Evolutionary conservation across 2,888 invertebrate genomes (phyloP), one percentile per base, ranked within the genome.

Genomic region (Pediacus dermestoides): DNA sequence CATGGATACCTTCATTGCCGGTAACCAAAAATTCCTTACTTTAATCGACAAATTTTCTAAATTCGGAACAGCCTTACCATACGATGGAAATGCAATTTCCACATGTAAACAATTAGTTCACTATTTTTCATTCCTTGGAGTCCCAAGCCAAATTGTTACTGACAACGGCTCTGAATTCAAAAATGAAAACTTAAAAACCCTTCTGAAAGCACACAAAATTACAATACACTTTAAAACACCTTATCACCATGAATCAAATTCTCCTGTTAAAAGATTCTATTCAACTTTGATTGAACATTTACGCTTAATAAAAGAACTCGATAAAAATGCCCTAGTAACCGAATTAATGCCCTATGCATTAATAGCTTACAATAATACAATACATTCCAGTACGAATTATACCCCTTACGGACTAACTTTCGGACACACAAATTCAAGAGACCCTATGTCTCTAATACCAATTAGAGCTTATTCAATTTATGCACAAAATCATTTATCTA

Each of bases 261-360:
- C 13, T 14, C 28, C 28, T 13, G 12, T 28, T 2, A 14, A 28
- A 14, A 12, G 28, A 7, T 28, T 28, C 14, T 14, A 28, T n/a
- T 28, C 28, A 9, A 28, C 28, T 3, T n/a, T 28, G 3, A 28
- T 28, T 8, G 28, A 28, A 13, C 28, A 28, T 28, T 13, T 28
- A 13, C 8, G 13, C 3, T 13, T 14, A 4, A 6, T 28, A 11
- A 11, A n/a, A 28, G 7, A 13, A 28, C 11, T 14, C 11, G 14
- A 28, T 14, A 11, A 28, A 3, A 14, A 13, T n/a, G 14, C 11
- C 4, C 14, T 14, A 3, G 11, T 13, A 6, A 3, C 28, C 2
- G 14, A 28, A 28, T 10, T 28, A 3, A 28, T 28, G 28, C 13
- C 28, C 4, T 28, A 28, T 11, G 28, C 28, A 13, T 13, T 28